Conservation (phyloP, 2,888 invertebrate genomes). For the Parochlus steinenii region DNA sequence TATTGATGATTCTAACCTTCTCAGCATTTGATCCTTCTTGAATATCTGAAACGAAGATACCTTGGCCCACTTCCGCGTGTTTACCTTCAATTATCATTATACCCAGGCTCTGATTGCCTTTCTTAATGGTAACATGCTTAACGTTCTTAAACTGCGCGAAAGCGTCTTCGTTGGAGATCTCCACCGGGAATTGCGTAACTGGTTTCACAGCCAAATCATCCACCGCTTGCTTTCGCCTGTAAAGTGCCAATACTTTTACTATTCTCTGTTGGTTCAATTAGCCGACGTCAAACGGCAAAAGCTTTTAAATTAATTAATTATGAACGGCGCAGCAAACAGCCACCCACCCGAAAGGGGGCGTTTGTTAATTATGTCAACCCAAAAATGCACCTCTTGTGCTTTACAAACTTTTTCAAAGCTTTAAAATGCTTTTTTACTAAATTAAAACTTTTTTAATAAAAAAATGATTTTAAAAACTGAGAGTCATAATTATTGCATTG, state of each 20-base stretch:
- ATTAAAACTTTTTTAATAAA: too few species aligned
- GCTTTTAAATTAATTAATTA: too few species aligned
- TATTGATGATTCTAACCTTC: slow-evolving; percentile 37
- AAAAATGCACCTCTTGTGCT: slow-evolving; percentile 25
- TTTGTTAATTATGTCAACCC: slow-evolving; percentile 16
- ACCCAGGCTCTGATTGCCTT: slow-evolving; percentile 69
- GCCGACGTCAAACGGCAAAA: too few species aligned
- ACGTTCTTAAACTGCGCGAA: slow-evolving; percentile 52
- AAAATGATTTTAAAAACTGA: too few species aligned
- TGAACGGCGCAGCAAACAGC: too few species aligned
- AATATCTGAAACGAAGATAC: slow-evolving; percentile 85
- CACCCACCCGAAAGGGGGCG: too few species aligned
- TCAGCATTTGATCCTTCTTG: slow-evolving; percentile 81
- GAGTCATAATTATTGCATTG: too few species aligned
- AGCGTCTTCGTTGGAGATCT: slow-evolving; percentile 27
- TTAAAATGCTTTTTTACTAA: too few species aligned
- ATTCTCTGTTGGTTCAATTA: too few species aligned
- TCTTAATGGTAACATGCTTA: slow-evolving; percentile 65
- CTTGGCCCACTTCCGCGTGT: slow-evolving; percentile 79
- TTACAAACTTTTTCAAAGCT: too few species aligned
- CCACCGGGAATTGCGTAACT: slow-evolving; percentile 67
- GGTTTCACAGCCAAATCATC: slow-evolving; percentile 82
- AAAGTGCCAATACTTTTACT: too few species aligned
- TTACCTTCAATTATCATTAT: slow-evolving; percentile 93
- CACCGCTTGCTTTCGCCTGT: slow-evolving; percentile 50